Evolutionary conservation across 2,797 vertebrate genomes (phyloP), one percentile per base, ranked within the genome.

Genomic region (Megaceryle alcyon): DNA sequence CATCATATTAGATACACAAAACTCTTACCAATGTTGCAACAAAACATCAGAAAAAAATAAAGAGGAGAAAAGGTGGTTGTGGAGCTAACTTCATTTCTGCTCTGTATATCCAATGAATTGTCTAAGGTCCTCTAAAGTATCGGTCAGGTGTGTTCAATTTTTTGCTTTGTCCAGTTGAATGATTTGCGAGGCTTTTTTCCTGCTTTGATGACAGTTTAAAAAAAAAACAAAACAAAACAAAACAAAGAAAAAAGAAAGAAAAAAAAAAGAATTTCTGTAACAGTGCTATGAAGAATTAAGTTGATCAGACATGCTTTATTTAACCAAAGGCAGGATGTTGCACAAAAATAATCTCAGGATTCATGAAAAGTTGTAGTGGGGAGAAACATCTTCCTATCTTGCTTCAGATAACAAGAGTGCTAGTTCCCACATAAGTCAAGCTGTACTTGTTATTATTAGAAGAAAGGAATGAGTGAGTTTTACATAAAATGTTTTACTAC

Each of bases 401-500:
- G 33, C 56, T 81, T 90, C 59, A 66, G 53, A 57, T 82, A 88
- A 75, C 70, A 78, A 0, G 22, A 43, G 44, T 41, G 22, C 54
- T 65, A 63, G n/a, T 91, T 85, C 75, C 84, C 90, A 86, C 39
- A 9, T 81, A 92, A 86, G 78, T 96, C 78, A 94, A 65, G 23
- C 60, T 88, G 6, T 61, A 56, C 66, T 87, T 91, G 23, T 59
- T 92, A 69, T 93, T 92, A 72, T 91, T 72, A 90, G 68, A 87
- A 86, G 65, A 70, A 75, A 46, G 43, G 56, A 77, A 69, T 64
- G 77, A 82, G 37, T 1, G 17, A 90, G 88, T 78, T 98, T 97
- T 97, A 94, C 95, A 93, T 95, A 91, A 20, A 13, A 25, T 92
- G 85, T 96, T 94, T 93, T 94, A 81, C 95, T 93, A 84, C 91